A percentile compares a stretch with the other conserved stretches of the same genome.
Evolutionary conservation across 2,113 vertebrate genomes (phyloP).

Genomic region (Hippopotamus amphibius): DNA sequence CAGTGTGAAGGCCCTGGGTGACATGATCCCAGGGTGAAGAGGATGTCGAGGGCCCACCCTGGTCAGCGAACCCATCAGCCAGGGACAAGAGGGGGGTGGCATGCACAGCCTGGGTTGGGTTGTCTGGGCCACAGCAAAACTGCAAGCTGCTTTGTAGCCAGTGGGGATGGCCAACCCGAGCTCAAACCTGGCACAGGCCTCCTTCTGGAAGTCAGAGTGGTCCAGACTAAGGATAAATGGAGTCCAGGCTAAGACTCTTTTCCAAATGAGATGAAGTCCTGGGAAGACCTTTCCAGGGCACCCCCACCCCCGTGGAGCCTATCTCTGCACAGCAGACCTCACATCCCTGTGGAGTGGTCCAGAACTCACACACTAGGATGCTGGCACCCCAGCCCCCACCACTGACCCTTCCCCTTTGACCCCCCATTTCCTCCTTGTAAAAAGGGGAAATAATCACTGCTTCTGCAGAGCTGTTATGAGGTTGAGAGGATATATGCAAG

Average conservation of each 20-base stretch:
- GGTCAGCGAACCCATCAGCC: background rate
- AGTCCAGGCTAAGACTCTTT: background rate
- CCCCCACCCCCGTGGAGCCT: no score
- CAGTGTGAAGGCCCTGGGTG: background rate
- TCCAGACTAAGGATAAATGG: background rate
- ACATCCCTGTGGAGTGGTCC: no score
- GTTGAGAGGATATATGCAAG: background rate
- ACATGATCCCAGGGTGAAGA: background rate
- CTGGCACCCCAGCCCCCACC: background rate
- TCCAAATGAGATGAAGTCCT: background rate
- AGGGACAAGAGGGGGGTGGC: background rate
- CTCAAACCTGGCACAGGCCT: background rate
- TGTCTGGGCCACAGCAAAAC: background rate
- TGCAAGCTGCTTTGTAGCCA: background rate
- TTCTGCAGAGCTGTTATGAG: background rate
- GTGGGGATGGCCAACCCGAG: background rate
- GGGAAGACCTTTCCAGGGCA: background rate
- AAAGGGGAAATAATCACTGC: background rate
- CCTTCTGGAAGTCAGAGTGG: background rate
- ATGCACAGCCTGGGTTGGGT: background rate
- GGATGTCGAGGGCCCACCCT: background rate
- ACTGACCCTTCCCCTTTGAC: background rate
- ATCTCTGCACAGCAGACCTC: background rate
- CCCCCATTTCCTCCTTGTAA: background rate
- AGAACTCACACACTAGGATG: background rate